phyloP scores from a whole-genome alignment of 2,113 vertebrate species.

The Barnardius zonarius region DNA sequence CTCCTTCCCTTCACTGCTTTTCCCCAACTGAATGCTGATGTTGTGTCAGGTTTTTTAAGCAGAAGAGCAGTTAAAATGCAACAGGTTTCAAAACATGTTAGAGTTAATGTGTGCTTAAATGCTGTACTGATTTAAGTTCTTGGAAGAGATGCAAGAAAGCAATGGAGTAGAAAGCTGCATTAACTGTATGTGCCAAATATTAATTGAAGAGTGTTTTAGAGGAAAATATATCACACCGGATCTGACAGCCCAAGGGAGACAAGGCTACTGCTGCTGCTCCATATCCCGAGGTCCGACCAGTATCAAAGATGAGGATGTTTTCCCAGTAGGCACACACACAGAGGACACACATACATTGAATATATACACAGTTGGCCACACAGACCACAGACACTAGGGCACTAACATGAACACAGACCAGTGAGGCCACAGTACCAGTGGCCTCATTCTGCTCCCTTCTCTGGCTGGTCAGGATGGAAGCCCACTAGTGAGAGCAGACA shows the following conservation, averaged over 20 bases:
- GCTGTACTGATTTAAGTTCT: neutral
- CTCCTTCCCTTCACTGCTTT: neutral
- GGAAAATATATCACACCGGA: neutral
- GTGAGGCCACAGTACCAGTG: neutral
- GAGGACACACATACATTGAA: neutral
- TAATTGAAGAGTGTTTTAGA: neutral
- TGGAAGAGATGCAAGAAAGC: neutral
- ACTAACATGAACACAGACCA: neutral
- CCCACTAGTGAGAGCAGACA: neutral
- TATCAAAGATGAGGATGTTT: neutral
- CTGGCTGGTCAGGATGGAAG: neutral
- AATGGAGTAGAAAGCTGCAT: neutral
- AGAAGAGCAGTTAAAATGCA: neutral
- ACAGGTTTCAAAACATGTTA: neutral
- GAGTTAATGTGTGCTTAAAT: neutral
- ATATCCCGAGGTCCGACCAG: neutral
- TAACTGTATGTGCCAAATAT: neutral
- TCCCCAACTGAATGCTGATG: neutral
- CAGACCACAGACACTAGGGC: neutral
- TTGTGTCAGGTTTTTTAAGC: neutral
- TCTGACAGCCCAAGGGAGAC: neutral
- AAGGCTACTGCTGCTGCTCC: neutral
- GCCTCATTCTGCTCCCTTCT: neutral
- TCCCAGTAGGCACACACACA: neutral
- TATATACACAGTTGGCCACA: accelerated